Evolutionary conservation across 1,140 invertebrate species (phyloP).

Genomic region (Acromyrmex echinatior): DNA sequence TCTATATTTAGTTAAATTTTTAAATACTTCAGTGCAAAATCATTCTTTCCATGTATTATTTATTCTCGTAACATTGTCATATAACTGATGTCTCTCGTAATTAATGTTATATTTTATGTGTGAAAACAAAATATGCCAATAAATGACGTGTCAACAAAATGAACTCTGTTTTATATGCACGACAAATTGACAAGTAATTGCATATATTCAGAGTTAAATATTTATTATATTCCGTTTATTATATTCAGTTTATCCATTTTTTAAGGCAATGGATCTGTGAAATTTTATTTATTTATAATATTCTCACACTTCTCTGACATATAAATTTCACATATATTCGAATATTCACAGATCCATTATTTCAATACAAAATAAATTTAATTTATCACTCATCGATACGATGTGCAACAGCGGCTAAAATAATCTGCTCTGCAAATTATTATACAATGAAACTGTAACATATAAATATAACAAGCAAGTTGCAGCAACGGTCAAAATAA

Average conservation of each 20-base stretch:
- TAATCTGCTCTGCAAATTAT: neutral
- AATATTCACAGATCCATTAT: neutral
- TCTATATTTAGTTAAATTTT: too few species aligned
- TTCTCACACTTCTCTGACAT: neutral
- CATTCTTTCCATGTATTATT: neutral
- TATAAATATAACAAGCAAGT: neutral
- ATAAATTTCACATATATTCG: neutral
- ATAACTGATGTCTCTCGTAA: neutral
- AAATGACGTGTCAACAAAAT: neutral
- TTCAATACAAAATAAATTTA: neutral
- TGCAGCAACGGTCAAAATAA: neutral
- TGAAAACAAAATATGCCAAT: neutral
- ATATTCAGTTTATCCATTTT: neutral
- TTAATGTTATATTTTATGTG: neutral
- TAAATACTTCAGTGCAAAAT: neutral
- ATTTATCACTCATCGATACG: neutral
- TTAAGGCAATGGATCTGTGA: neutral
- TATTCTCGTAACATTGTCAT: neutral
- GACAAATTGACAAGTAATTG: neutral
- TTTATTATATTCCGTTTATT: neutral
- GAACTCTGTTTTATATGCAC: neutral
- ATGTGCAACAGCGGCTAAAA: neutral
- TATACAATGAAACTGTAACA: neutral
- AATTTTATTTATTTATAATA: conserved; percentile 6
- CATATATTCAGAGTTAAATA: neutral